Percentiles rank a stretch among this genome's conserved stretches.
Evolutionary conservation across 2,113 vertebrate genomes (phyloP).

Genomic region (Pleuronectes platessa): DNA sequence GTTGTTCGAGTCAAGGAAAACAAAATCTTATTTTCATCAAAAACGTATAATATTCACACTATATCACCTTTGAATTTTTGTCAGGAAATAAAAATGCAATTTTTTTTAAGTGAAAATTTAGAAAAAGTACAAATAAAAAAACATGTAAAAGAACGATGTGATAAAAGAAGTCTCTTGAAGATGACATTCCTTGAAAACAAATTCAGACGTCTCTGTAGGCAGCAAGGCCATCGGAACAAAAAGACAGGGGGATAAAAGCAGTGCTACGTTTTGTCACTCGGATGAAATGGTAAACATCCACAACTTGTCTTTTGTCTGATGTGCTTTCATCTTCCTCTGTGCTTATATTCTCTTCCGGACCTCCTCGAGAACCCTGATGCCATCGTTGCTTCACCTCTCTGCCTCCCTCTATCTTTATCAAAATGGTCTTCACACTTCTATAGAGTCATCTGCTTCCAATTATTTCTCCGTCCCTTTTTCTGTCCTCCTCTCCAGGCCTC

Average conservation of each 20-base stretch:
- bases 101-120: conserved; percentile 61
- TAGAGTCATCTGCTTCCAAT: conserved; percentile 64
- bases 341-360: conserved; percentile 61
- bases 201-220: conserved; percentile 88
- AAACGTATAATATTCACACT: conserved; percentile 94
- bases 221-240: conserved; percentile 61
- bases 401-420: conserved; percentile 22
- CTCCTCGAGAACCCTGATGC: conserved; percentile 44
- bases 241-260: conserved; percentile 72
- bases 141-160: conserved; percentile 49
- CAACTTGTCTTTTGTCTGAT: conserved; percentile 86
- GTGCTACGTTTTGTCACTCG: conserved; percentile 75
- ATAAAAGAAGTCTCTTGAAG: conserved; percentile 83
- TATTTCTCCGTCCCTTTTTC: conserved; percentile 65
- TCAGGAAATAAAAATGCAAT: conserved; percentile 76
- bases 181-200: conserved; percentile 88
- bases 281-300: conserved; percentile 81
- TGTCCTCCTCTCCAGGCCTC: conserved; percentile 35
- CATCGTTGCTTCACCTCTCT: conserved; percentile 39
- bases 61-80: conserved; percentile 92
- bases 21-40: conserved; percentile 87
- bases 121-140: conserved; percentile 71
- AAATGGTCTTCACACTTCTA: conserved; percentile 60
- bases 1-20: conserved; percentile 77
- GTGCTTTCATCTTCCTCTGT: conserved; percentile 71